Percentiles rank a stretch among this genome's conserved stretches.
Evolutionary conservation across 2,888 invertebrate species (phyloP).

Genomic region (Stenchaetothrips biformis): DNA sequence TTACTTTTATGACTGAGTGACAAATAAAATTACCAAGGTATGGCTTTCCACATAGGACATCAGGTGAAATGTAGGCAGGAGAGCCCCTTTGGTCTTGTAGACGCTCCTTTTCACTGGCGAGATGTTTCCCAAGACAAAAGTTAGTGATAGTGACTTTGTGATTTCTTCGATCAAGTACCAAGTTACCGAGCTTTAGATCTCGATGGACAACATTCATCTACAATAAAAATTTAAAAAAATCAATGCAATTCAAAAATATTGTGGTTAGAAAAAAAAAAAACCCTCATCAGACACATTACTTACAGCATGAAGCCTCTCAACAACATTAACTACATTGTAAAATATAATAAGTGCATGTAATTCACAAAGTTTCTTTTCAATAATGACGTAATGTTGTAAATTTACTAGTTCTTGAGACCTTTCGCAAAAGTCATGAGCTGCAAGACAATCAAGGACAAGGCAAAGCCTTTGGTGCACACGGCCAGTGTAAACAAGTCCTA

Average conservation of each 20-base stretch:
- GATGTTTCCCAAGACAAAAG: slow-evolving; percentile 70
- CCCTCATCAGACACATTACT: slow-evolving; percentile 32
- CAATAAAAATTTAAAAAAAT: slow-evolving; percentile 39
- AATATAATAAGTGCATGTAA: slow-evolving; percentile 69
- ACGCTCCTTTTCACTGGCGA: slow-evolving; percentile 65
- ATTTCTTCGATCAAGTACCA: slow-evolving; percentile 65
- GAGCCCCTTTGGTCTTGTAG: slow-evolving; percentile 72
- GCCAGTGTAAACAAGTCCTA: slow-evolving; percentile 54
- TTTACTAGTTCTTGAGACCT: slow-evolving; percentile 57
- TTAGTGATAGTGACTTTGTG: slow-evolving; percentile 64
- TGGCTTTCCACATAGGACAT: slow-evolving; percentile 69
- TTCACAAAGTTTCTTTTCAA: slow-evolving; percentile 68
- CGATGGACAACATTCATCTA: slow-evolving; percentile 73
- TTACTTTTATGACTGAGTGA: background rate
- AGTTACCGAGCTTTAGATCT: slow-evolving; percentile 71
- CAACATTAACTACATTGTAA: slow-evolving; percentile 67
- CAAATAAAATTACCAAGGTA: slow-evolving; percentile 53
- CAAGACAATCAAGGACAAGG: slow-evolving; percentile 68
- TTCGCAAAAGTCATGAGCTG: slow-evolving; percentile 60
- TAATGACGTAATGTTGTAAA: slow-evolving; percentile 70
- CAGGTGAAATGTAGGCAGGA: slow-evolving; percentile 76
- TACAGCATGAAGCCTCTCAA: slow-evolving; percentile 68
- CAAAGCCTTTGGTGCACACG: slow-evolving; percentile 57
- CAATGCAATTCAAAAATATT: slow-evolving; percentile 14
- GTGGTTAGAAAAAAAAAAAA: background rate